Conservation (phyloP, 1,140 invertebrate species). For the Schlechtendalia chinensis region DNA sequence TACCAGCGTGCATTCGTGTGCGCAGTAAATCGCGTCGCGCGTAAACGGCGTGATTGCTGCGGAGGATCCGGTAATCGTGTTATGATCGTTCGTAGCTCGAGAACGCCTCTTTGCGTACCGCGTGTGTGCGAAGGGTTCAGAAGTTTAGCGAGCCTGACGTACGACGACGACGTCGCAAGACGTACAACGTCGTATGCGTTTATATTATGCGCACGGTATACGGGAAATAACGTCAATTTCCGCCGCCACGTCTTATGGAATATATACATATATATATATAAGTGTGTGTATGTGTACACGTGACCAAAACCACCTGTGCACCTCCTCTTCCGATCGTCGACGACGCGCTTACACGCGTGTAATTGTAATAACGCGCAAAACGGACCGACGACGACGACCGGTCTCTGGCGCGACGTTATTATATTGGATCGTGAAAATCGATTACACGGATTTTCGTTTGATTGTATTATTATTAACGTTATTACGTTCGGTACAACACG, state of each 20-base stretch:
- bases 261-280: background rate
- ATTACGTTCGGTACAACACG: too few species aligned
- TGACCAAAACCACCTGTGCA: too few species aligned
- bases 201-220: background rate
- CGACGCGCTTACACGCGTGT: too few species aligned
- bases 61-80: background rate
- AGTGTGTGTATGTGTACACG: too few species aligned
- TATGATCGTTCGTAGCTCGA: background rate
- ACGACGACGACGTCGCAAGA: background rate
- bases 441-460: background rate
- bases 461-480: slow-evolving; percentile 2
- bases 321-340: too few species aligned
- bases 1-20: too few species aligned
- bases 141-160: background rate
- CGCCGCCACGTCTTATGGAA: background rate
- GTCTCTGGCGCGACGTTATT: background rate
- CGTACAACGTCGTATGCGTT: too few species aligned
- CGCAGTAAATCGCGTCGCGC: too few species aligned
- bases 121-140: too few species aligned
- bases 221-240: slow-evolving; percentile 35
- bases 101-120: too few species aligned
- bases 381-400: background rate
- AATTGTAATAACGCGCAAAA: too few species aligned
- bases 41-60: background rate
- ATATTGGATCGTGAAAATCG: slow-evolving; percentile 13